Evolutionary conservation across 2,888 invertebrate species (phyloP), one percentile per base, ranked within the genome.

Genomic region (Thera britannica): DNA sequence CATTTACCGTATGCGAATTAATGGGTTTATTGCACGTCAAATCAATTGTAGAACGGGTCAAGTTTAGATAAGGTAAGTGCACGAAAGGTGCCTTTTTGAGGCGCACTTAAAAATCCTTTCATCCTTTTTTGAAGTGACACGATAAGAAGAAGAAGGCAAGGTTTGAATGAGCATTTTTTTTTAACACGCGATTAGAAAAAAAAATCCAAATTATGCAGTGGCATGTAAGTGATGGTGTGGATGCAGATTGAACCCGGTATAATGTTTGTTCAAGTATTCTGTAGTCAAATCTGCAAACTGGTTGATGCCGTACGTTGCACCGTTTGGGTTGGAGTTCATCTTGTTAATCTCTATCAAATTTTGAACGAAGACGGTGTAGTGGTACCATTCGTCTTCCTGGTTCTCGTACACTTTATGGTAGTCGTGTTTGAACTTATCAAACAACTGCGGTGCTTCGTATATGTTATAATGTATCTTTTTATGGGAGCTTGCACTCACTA

Each of bases 341-440:
- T 57, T 23, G 56, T 69, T 73, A 46, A 68, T 71, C 7, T 58
- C 46, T 9, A 52, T 46, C 48, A 74, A 62, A 34, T 51, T 69
- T 8, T 66, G 44, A 9, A 59, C 44, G 23, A 84, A 84, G 2
- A 73, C 73, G 44, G 75, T 51, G 54, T 72, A 83, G 64, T 81
- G 84, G 8, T 62, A 8, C 3, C 74, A 62, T 57, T 68, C 75
- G 38, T 83, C 83, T 0, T 65, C 75, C 0, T 78, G 75, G 65
- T 79, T 72, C 58, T 77, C 76, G 66, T 83, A 84, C 2, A 66
- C 57, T 67, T 72, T 79, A 8, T 78, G 65, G 61, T 72, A 72
- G 23, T 82, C 77, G 34, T 68, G 72, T 0, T 77, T 72, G 62
- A 80, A 84, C n/a, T 80, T 71, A 34, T 79, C 77, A 54, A 83